Percentiles rank a stretch among this genome's conserved stretches.
Evolutionary conservation across 1,140 invertebrate genomes (phyloP).

Genomic region (Bombus breviceps): DNA sequence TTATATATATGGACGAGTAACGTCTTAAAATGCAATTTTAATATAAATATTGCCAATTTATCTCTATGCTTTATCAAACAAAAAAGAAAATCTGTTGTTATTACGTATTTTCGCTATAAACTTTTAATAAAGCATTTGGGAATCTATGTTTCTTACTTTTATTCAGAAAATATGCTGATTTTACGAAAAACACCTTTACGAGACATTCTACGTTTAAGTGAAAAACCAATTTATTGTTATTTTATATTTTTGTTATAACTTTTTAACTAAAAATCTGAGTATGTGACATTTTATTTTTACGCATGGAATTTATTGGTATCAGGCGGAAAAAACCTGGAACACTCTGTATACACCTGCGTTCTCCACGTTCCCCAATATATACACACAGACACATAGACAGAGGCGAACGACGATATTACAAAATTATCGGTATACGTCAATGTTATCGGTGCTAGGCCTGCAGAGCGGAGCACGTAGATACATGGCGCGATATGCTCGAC

Average conservation of each 20-base stretch:
- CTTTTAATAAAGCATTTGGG: no score
- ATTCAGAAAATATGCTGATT: no score
- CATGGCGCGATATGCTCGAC: constrained; percentile 67
- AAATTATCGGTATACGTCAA: constrained; percentile 75
- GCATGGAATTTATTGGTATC: neutral
- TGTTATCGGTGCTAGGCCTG: constrained; percentile 75
- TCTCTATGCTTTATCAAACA: no score
- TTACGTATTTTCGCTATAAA: no score
- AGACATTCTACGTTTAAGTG: neutral
- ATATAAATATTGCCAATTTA: no score
- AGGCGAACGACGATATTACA: constrained; percentile 71
- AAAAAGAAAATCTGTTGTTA: no score
- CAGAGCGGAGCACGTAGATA: constrained; percentile 75
- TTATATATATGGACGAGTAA: no score
- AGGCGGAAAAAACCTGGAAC: neutral
- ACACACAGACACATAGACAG: no score
- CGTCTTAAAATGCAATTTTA: no score
- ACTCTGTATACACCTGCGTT: neutral
- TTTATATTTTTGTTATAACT: neutral
- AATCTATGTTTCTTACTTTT: no score
- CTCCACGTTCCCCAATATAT: neutral
- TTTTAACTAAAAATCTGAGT: neutral
- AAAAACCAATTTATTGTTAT: neutral
- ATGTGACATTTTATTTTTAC: neutral
- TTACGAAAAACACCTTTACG: no score